phyloP scores from a whole-genome alignment of 2,888 invertebrate genomes.

The Monopis laevigella region DNA sequence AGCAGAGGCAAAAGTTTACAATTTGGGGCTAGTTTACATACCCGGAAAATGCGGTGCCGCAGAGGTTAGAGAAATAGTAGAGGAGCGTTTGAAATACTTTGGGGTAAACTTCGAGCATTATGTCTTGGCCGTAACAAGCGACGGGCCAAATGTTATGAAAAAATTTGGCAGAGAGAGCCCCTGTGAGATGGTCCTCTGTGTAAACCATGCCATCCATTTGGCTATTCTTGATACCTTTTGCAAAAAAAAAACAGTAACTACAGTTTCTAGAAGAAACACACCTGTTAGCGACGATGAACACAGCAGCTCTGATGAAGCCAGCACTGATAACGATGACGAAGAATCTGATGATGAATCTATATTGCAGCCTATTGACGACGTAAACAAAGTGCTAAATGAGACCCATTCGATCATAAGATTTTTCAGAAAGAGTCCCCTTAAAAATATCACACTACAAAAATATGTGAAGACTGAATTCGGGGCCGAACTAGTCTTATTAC shows the following conservation, averaged over 20 bases:
- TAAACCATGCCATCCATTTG: constrained; percentile 13
- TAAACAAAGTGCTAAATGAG: constrained; percentile 16
- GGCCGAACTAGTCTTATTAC: constrained; percentile 17
- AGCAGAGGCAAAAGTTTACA: constrained; percentile 11
- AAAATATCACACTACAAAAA: constrained; percentile 15
- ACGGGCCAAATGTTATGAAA: no score
- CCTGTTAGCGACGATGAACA: constrained; percentile 11
- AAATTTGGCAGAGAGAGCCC: constrained; percentile 13
- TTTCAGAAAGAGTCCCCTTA: constrained; percentile 18
- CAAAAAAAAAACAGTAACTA: no score
- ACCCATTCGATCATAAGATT: constrained; percentile 17
- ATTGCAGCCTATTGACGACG: constrained; percentile 13
- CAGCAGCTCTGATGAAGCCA: constrained; percentile 11
- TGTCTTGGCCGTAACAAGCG: constrained; percentile 17
- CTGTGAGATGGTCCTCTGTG: constrained; percentile 11
- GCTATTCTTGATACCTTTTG: constrained; percentile 15
- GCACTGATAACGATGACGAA: no score
- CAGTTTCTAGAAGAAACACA: constrained; percentile 10
- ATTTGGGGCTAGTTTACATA: constrained; percentile 19
- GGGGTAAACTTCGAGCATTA: constrained; percentile 16
- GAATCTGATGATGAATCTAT: no score
- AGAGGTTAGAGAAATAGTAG: constrained; percentile 18
- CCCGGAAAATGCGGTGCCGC: constrained; percentile 18
- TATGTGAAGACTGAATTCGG: constrained; percentile 15
- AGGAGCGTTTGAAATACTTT: constrained; percentile 17